Conservation (phyloP, 2,797 vertebrate genomes). For the Acipenser ruthenus region DNA sequence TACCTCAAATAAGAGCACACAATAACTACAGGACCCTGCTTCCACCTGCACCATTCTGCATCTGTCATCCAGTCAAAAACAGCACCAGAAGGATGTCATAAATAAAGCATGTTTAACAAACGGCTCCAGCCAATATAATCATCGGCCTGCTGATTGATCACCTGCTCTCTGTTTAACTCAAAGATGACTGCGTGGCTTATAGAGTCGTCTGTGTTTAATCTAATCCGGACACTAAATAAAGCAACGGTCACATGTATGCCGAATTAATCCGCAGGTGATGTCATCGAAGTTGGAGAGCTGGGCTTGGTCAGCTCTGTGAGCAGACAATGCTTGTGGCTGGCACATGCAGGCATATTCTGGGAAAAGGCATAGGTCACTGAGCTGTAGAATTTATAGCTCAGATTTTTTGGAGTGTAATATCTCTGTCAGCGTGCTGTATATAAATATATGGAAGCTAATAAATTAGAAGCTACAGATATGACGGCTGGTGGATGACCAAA, state of each 20-base stretch:
- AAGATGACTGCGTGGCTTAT: conserved; percentile 30
- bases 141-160: conserved; percentile 12
- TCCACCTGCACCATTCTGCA: neutral
- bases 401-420: conserved; percentile 41
- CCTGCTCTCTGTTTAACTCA: conserved; percentile 21
- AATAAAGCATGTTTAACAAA: neutral
- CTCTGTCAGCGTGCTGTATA: conserved; percentile 55
- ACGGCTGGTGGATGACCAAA: conserved; percentile 21
- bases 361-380: conserved; percentile 30
- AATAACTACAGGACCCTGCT: neutral
- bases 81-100: neutral
- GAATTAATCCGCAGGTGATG: conserved; percentile 25
- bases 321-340: conserved; percentile 9
- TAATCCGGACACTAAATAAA: conserved; percentile 39
- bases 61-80: neutral
- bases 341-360: conserved; percentile 26
- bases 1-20: too few relatives aligned
- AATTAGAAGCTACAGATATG: conserved; percentile 27
- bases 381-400: conserved; percentile 22
- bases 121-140: conserved; percentile 6
- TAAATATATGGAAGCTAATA: conserved; percentile 24
- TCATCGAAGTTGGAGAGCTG: conserved; percentile 25
- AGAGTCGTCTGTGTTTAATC: conserved; percentile 41
- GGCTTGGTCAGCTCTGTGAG: conserved; percentile 2
- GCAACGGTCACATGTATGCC: conserved; percentile 27